Evolutionary conservation across 2,797 vertebrate species (phyloP).

Genomic region (Tauraco hartlaubi): DNA sequence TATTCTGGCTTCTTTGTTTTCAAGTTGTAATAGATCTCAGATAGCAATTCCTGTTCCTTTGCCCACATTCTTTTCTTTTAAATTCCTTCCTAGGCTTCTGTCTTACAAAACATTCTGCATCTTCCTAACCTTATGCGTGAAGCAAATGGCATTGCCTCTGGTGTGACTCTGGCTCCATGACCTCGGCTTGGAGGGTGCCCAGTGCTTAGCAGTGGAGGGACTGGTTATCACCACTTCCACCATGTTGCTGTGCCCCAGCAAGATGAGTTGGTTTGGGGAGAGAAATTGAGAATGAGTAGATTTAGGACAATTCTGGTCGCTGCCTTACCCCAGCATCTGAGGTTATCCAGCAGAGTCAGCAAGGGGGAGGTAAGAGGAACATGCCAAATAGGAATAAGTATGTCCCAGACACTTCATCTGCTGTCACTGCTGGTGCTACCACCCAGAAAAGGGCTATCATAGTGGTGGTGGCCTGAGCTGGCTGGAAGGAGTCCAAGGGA

Average conservation of each 20-base stretch:
- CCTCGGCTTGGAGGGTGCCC: background rate
- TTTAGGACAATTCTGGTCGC: background rate
- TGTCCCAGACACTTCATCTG: background rate
- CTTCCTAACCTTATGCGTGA: background rate
- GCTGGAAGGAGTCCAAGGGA: background rate
- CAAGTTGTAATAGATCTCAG: background rate
- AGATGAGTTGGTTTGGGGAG: background rate
- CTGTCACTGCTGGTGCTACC: background rate
- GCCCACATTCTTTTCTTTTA: background rate
- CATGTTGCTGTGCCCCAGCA: background rate
- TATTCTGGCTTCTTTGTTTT: background rate
- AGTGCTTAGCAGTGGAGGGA: accelerated
- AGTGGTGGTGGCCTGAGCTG: background rate
- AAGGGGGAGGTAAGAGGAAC: background rate
- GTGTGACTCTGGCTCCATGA: background rate
- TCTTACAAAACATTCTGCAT: background rate
- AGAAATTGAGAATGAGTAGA: background rate
- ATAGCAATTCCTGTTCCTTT: background rate
- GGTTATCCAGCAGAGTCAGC: background rate
- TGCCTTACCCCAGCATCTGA: background rate
- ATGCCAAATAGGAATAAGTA: background rate
- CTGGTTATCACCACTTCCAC: background rate
- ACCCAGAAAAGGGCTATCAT: background rate
- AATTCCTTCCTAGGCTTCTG: background rate
- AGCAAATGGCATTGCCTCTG: background rate